These are phyloP conservation scores for Aulostomus chinensis DNA, from an alignment of 2,797 vertebrate genomes.

Conservation along the genomic window DNA sequence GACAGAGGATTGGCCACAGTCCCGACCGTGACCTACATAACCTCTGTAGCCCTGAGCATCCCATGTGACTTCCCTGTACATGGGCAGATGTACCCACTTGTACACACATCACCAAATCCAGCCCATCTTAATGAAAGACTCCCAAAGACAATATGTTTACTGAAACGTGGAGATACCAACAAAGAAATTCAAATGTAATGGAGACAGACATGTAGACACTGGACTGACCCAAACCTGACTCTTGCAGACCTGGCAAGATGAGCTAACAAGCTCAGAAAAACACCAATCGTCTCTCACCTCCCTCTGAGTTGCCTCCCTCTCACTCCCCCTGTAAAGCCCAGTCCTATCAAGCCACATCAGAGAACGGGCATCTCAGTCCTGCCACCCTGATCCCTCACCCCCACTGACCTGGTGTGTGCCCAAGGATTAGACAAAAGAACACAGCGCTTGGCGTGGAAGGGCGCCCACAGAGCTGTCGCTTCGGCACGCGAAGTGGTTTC, in stretches of 20 bases:
- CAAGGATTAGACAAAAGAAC: conserved; percentile 69
- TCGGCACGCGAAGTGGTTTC: conserved; percentile 51
- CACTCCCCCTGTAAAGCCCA: conserved; percentile 28
- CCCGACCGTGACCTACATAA: conserved; percentile 83
- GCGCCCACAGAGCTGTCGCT: conserved; percentile 62
- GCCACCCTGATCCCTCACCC: conserved; percentile 53
- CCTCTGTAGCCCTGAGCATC: conserved; percentile 76
- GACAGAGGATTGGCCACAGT: conserved; percentile 68
- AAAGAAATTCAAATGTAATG: conserved; percentile 7
- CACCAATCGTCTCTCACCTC: conserved; percentile 53
- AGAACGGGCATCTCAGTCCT: conserved; percentile 54
- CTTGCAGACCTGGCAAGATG: conserved; percentile 50
- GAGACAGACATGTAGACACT: conserved; percentile 6
- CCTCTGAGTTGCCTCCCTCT: conserved; percentile 38
- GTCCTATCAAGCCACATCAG: conserved; percentile 69
- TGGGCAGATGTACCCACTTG: conserved; percentile 46
- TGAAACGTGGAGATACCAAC: conserved; percentile 13
- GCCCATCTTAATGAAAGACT: too few species aligned
- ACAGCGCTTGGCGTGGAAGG: conserved; percentile 42
- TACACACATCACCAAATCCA: conserved; percentile 2
- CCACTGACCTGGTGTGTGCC: conserved; percentile 50
- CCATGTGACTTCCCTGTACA: conserved; percentile 62
- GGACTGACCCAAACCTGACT: conserved; percentile 29
- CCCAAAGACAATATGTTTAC: conserved; percentile 2
- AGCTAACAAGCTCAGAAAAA: conserved; percentile 70